These are phyloP conservation scores for Amphipoea oculea DNA, from an alignment of 2,888 invertebrate genomes.

Conservation along the genomic window DNA sequence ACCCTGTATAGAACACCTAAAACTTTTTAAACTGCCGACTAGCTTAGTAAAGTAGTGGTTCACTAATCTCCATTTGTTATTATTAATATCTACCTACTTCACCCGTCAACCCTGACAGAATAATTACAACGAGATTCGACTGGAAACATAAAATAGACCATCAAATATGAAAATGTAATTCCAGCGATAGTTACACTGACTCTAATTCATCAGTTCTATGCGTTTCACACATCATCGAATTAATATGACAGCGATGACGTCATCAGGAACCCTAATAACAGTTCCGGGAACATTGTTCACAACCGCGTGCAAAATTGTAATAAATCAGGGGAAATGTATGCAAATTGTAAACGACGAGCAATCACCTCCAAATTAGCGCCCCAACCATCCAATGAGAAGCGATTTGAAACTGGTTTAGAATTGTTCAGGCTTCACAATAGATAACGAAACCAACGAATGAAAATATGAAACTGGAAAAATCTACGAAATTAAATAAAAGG, in stretches of 20 bases:
- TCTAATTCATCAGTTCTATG: conserved; percentile 32
- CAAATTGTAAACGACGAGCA: conserved; percentile 50
- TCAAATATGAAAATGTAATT: conserved; percentile 49
- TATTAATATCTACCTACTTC: conserved; percentile 1
- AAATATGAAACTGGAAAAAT: not conserved
- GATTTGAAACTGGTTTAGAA: conserved; percentile 34
- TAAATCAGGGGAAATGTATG: conserved; percentile 57
- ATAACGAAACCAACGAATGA: not conserved
- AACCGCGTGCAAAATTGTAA: conserved; percentile 41
- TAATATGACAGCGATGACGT: conserved; percentile 39
- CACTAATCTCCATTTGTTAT: not conserved
- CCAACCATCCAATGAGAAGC: conserved; percentile 1
- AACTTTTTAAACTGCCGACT: not conserved
- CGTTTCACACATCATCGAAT: conserved; percentile 32
- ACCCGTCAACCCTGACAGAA: not conserved
- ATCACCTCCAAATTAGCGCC: conserved; percentile 35
- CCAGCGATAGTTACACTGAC: conserved; percentile 16
- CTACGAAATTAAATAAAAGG: not conserved
- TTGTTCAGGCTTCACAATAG: not conserved
- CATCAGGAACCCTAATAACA: conserved; percentile 34
- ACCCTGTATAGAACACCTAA: not conserved
- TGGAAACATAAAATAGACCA: not conserved
- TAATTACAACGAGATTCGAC: conserved; percentile 4
- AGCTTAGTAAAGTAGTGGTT: not conserved
- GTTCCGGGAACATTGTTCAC: conserved; percentile 20